These are phyloP conservation scores for Orycteropus afer DNA, from an alignment of 2,113 vertebrate species.

Conservation along the genomic window DNA sequence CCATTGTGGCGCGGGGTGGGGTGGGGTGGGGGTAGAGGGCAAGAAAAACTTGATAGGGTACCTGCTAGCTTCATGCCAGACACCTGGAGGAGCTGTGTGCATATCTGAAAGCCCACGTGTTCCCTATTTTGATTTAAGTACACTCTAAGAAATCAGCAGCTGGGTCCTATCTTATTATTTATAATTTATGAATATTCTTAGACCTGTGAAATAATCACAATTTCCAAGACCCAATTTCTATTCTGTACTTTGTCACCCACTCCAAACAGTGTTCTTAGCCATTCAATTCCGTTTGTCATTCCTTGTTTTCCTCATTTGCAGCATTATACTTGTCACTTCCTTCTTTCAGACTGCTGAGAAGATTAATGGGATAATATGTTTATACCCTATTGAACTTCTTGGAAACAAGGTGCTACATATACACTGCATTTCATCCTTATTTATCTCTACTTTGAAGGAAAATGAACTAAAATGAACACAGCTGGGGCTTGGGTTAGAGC, in stretches of 20 bases:
- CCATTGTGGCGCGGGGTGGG: no score
- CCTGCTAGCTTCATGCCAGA: not conserved
- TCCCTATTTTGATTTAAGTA: not conserved
- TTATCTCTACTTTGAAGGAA: constrained; percentile 37
- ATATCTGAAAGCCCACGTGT: not conserved
- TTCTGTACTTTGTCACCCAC: not conserved
- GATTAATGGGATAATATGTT: constrained; percentile 40
- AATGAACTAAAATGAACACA: constrained; percentile 53
- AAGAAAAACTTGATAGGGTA: not conserved
- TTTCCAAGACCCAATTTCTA: not conserved
- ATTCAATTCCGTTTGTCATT: not conserved
- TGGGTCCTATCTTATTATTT: constrained; percentile 20
- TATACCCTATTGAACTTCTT: not conserved
- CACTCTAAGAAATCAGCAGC: not conserved
- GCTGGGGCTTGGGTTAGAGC: not conserved
- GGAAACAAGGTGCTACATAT: constrained; percentile 29
- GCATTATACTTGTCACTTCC: not conserved
- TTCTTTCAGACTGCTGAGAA: not conserved
- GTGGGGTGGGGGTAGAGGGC: no score
- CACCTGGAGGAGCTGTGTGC: not conserved
- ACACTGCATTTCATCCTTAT: constrained; percentile 4
- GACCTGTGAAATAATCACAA: constrained; percentile 11
- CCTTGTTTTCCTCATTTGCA: constrained; percentile 30
- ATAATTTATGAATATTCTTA: constrained; percentile 42
- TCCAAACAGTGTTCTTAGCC: not conserved